phyloP scores from a whole-genome alignment of 1,140 invertebrate genomes.

The Chironomus tepperi region DNA sequence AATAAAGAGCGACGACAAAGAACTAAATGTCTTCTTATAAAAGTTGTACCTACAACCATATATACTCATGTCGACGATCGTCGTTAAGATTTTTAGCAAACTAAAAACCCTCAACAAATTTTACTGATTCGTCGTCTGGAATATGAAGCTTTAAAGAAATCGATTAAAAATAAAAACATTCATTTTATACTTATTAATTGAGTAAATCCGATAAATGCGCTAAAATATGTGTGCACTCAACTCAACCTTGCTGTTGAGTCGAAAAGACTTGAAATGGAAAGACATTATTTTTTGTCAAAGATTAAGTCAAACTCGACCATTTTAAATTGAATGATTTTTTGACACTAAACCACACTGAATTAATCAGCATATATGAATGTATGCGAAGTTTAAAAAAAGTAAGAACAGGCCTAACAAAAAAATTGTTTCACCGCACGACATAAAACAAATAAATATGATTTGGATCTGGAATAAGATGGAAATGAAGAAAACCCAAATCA shows the following conservation, averaged over 20 bases:
- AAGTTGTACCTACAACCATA: too few species aligned
- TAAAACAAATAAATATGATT: conserved; percentile 8
- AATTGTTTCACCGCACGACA: neutral
- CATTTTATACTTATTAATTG: neutral
- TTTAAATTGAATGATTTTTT: conserved; percentile 8
- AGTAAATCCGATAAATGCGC: neutral
- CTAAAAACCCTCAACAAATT: neutral
- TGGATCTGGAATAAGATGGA: neutral
- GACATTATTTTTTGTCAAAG: neutral
- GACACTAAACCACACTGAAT: conserved; percentile 12
- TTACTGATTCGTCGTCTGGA: neutral
- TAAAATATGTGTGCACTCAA: neutral
- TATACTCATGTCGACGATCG: neutral
- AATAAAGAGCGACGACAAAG: neutral
- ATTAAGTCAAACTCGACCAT: neutral
- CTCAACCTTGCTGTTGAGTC: neutral
- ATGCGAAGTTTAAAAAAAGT: too few species aligned
- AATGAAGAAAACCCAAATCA: neutral
- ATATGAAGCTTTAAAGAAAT: neutral
- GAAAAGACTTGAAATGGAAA: neutral
- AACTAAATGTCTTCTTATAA: neutral
- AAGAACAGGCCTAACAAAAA: neutral
- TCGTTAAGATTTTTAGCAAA: neutral
- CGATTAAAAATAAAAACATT: neutral
- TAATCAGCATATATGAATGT: neutral